Percentiles rank a stretch among this genome's conserved stretches.
These are phyloP conservation scores for Entomyzon cyanotis DNA, from an alignment of 2,113 vertebrate genomes.

Conservation along the genomic window DNA sequence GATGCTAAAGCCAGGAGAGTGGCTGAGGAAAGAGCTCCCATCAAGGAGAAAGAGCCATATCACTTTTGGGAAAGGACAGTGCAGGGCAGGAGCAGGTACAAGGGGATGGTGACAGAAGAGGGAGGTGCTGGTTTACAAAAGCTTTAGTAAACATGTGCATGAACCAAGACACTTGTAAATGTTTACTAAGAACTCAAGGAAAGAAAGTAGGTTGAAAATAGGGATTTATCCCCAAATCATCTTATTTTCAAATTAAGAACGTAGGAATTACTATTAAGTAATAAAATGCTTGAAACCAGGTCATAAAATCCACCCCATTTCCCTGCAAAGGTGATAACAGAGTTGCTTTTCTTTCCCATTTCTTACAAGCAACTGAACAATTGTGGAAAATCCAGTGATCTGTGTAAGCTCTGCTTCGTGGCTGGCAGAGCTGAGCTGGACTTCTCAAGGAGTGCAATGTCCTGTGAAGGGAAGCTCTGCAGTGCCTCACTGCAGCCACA, in stretches of 20 bases:
- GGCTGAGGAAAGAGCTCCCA: background rate
- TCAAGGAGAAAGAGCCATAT: rapidly evolving
- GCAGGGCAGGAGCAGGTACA: background rate
- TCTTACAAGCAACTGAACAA: rapidly evolving
- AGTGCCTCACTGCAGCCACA: background rate
- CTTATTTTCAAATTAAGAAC: background rate
- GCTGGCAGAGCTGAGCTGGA: background rate
- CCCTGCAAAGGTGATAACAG: background rate
- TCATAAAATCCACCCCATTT: background rate
- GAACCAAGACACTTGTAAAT: background rate
- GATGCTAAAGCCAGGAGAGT: background rate
- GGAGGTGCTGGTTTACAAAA: background rate
- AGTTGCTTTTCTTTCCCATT: background rate
- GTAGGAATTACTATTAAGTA: background rate
- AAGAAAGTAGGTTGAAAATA: background rate
- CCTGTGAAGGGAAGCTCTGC: background rate
- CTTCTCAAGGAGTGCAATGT: background rate
- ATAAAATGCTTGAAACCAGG: background rate
- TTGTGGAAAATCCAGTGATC: background rate
- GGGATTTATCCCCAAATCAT: background rate
- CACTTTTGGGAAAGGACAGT: background rate
- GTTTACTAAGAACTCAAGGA: background rate
- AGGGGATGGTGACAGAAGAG: background rate
- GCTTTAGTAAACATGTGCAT: rapidly evolving
- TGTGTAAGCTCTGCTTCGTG: background rate